Base-by-base conservation (phyloP, 2,888 invertebrate genomes). In the Lissonota sp. region DNA sequence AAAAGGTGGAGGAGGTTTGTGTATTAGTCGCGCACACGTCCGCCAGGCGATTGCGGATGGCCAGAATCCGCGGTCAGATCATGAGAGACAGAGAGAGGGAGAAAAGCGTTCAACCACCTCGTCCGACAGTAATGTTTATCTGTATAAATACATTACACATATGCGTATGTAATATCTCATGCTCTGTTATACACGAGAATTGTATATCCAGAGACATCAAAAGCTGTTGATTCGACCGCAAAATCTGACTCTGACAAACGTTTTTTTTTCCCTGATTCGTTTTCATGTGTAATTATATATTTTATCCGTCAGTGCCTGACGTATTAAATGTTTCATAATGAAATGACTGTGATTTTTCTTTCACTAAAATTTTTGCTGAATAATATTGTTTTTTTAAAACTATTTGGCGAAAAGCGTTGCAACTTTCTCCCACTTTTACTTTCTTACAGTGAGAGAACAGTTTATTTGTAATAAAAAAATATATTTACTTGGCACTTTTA, bases 21-120 rank as follows among this genome's bases (percentile, higher is more conserved):
- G 57, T 64, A 73, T 62, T 71, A 75, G 77, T 75, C 63, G 77
- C 74, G 77, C 71, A 82, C 79, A 82, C 81, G 81, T 82, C 78
- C 75, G 74, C 67, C 51, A 74, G 79, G n/a, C n/a, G 62, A 79
- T 81, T 71, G 81, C 74, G 74, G 74, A 75, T 67, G 57, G 79
- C 66, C 60, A n/a, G 70, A 78, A 53, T 60, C 42, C 69, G 70
- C 74, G 73, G 55, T 74, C 62, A 16, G 64, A 79, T 79, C 78
- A 67, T 49, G 63, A 70, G 67, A 49, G 49, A 4, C n/a, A 53
- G 53, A 6, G 53, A 16, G 53, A 51, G 51, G 14, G 5, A 53
- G 53, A 53, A 12, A 40, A 57, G 67, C 67, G 64, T 51, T 63
- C 66, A 63, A 62, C 72, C 73, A 53, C 44, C 63, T 69, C 77